phyloP scores from a whole-genome alignment of 2,797 vertebrate species.

The Enteromius afrohamiltoni region DNA sequence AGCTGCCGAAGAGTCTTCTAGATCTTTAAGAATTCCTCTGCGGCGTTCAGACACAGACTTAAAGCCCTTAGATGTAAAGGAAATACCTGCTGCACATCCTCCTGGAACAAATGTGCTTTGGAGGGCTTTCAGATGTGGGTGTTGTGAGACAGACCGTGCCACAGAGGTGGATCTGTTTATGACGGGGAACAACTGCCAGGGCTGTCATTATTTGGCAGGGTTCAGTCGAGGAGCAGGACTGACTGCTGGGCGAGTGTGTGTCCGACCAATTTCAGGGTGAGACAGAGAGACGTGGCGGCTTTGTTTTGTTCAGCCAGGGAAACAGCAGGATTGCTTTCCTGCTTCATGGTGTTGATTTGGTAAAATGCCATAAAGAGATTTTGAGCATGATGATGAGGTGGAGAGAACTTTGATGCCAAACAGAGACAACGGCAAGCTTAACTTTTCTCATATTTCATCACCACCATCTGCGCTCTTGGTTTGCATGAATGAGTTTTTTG shows the following conservation, averaged over 20 bases:
- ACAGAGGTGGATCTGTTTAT: slow-evolving; percentile 5
- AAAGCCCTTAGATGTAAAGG: not conserved
- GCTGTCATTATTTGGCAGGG: slow-evolving; percentile 5
- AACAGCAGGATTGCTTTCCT: slow-evolving; percentile 11
- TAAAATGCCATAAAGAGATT: not conserved
- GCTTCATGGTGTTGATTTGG: not conserved
- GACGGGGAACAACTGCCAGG: not conserved
- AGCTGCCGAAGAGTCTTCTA: not conserved
- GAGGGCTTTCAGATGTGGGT: not conserved
- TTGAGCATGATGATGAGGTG: not conserved
- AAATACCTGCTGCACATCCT: not conserved
- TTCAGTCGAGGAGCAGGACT: not conserved
- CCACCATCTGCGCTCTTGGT: not conserved
- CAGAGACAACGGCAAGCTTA: not conserved
- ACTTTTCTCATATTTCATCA: not conserved
- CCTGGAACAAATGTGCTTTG: not conserved
- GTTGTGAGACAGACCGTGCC: not conserved
- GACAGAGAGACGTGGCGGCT: not conserved
- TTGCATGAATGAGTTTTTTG: not conserved
- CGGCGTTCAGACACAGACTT: not conserved
- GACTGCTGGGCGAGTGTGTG: not conserved
- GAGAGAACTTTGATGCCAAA: not conserved
- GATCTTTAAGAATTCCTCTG: not conserved
- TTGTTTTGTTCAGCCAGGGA: not conserved
- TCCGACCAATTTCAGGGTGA: slow-evolving; percentile 23